phyloP scores from a whole-genome alignment of 2,113 vertebrate genomes.

The Hypanus sabinus region DNA sequence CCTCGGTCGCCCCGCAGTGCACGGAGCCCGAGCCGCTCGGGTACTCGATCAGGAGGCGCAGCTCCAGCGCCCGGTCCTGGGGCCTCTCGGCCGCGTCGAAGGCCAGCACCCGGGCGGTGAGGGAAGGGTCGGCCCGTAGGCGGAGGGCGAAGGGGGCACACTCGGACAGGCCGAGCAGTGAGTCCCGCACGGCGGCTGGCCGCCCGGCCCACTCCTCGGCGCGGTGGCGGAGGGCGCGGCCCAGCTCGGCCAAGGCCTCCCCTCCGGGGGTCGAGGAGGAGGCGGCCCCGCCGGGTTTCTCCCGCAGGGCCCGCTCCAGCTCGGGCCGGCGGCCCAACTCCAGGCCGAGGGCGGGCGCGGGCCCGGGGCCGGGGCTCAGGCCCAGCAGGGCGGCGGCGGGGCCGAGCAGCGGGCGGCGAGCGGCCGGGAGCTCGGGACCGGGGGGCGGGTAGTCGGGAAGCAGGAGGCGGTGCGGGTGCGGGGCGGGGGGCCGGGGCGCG shows the following conservation, averaged over 20 bases:
- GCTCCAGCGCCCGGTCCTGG: slow-evolving; percentile 76
- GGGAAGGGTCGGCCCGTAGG: slow-evolving; percentile 74
- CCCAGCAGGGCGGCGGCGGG: slow-evolving; percentile 63
- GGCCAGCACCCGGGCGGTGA: slow-evolving; percentile 78
- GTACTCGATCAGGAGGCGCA: slow-evolving; percentile 87
- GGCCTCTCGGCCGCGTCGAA: slow-evolving; percentile 78
- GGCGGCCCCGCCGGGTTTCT: slow-evolving; percentile 60
- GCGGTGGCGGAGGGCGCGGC: slow-evolving; percentile 78
- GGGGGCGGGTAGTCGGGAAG: slow-evolving; percentile 64
- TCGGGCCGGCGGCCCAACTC: slow-evolving; percentile 65
- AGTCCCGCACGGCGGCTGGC: slow-evolving; percentile 76
- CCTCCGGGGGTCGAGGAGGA: slow-evolving; percentile 58
- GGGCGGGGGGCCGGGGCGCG: slow-evolving; percentile 55
- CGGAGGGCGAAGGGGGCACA: slow-evolving; percentile 78
- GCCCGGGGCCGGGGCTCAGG: slow-evolving; percentile 50
- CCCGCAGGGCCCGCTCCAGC: slow-evolving; percentile 75
- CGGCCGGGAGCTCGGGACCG: slow-evolving; percentile 63
- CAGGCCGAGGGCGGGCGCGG: slow-evolving; percentile 53
- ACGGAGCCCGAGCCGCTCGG: slow-evolving; percentile 87
- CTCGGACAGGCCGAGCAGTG: slow-evolving; percentile 70
- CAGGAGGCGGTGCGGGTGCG: slow-evolving; percentile 61
- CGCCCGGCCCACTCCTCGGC: slow-evolving; percentile 77
- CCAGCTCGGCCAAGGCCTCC: slow-evolving; percentile 77
- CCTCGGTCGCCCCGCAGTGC: slow-evolving; percentile 83
- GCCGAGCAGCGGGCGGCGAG: slow-evolving; percentile 72